phyloP scores from a whole-genome alignment of 2,797 vertebrate species.

The Anguilla anguilla region DNA sequence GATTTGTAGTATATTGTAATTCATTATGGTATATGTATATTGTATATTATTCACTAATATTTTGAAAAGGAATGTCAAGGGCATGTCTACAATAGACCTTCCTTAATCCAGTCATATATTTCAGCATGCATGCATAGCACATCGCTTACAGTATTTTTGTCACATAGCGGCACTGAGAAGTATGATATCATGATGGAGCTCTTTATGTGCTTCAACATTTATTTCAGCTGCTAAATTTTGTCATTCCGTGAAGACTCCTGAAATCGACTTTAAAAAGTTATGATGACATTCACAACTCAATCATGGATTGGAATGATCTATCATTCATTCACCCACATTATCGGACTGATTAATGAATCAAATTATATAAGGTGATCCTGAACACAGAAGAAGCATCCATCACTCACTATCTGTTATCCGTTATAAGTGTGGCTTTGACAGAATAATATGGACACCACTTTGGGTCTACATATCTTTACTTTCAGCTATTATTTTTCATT shows the following conservation, averaged over 20 bases:
- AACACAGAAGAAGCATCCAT: background rate
- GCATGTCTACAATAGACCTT: background rate
- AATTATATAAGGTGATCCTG: background rate
- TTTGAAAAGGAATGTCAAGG: too few relatives aligned
- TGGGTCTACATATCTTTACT: background rate
- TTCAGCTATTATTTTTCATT: background rate
- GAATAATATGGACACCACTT: background rate
- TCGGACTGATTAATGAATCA: slow-evolving; percentile 3
- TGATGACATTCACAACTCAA: background rate
- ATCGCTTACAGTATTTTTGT: background rate
- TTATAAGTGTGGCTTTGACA: background rate
- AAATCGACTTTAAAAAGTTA: background rate
- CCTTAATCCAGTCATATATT: background rate
- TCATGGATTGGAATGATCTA: background rate
- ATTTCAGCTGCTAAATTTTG: background rate
- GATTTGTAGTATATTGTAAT: background rate
- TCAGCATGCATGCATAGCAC: background rate
- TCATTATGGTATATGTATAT: background rate
- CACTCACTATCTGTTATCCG: background rate
- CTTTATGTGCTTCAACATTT: background rate
- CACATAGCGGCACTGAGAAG: background rate
- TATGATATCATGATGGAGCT: background rate
- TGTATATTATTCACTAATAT: too few relatives aligned
- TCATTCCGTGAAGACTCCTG: background rate
- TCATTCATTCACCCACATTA: slow-evolving; percentile 4